phyloP scores from a whole-genome alignment of 2,888 invertebrate genomes.

The Frankliniella intonsa region DNA sequence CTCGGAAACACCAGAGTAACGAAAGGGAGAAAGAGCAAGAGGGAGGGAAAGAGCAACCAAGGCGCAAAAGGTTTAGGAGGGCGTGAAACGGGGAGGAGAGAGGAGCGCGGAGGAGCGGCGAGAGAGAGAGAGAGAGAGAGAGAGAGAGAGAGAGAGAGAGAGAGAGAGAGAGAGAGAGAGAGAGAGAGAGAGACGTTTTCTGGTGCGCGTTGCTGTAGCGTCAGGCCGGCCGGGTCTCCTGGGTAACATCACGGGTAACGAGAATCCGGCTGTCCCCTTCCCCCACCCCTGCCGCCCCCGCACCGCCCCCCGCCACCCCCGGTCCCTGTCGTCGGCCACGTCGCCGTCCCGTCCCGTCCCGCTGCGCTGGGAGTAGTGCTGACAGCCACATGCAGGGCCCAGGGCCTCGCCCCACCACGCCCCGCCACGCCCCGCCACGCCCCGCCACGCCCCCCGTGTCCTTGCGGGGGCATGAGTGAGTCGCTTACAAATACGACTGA shows the following conservation, averaged over 20 bases:
- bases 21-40: neutral
- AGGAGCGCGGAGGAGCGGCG: neutral
- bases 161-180: neutral
- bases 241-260: conserved; percentile 24
- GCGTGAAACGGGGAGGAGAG: too few species aligned
- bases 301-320: neutral
- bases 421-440: too few species aligned
- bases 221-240: conserved; percentile 5
- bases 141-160: neutral
- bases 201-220: conserved; percentile 4
- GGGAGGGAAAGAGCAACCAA: neutral
- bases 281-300: neutral
- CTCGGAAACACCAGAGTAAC: too few species aligned
- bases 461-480: too few species aligned
- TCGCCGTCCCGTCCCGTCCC: neutral
- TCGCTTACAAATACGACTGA: too few species aligned
- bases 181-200: conserved; percentile 3
- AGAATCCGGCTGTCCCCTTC: conserved; percentile 1
- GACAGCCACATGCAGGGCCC: neutral
- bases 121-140: neutral
- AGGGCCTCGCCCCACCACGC: too few species aligned
- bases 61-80: neutral
- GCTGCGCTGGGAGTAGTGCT: neutral
- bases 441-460: too few species aligned
- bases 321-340: neutral